Evolutionary conservation across 2,113 vertebrate species (phyloP), one percentile per base, ranked within the genome.

Genomic region (Heterotilapia buettikoferi): DNA sequence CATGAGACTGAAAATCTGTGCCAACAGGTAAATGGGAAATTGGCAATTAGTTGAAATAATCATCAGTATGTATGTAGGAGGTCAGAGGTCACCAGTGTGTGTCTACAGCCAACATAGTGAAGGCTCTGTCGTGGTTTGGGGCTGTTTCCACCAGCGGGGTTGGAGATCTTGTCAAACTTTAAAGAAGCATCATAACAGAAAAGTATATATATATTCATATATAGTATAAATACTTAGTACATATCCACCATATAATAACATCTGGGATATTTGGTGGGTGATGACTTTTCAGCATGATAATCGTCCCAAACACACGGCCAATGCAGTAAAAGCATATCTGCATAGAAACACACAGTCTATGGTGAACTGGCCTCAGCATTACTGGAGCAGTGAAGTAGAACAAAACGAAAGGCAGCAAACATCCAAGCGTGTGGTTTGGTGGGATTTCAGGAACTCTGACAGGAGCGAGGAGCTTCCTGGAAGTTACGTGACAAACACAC

Each of bases 381-480:
- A 59, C 24, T 59, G 13, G 3, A 29, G 26, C 56, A 59, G 56
- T 16, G 56, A 59, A 29, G 56, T 2, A 29, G 24, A 14, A 50
- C 16, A 18, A 57, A 29, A 57, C 54, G 1, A 57, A 56, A 56
- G n/a, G 21, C 53, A 24, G 53, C 54, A 12, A 56, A 57, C 56
- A 57, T 57, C 56, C 13, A 2, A 10, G 16, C 6, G 3, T n/a
- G 59, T 7, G 31, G 19, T 38, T 66, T 36, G 31, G 31, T 66
- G 9, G 9, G 26, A 89, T 91, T 91, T 66, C 82, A 96, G 98
- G 98, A 90, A 98, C 96, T 33, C 92, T 98, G 94, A 98, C 97
- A 80, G 94, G 97, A 86, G 96, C 97, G 12, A 97, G 98, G 95
- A 98, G 98, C 94, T 98, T 98, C 94, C 87, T 97, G 92, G 93